A percentile compares a stretch with the other conserved stretches of the same genome.
phyloP scores from a whole-genome alignment of 37 sponge, comb jelly and placozoan genomes.

The Agelas oroides region DNA sequence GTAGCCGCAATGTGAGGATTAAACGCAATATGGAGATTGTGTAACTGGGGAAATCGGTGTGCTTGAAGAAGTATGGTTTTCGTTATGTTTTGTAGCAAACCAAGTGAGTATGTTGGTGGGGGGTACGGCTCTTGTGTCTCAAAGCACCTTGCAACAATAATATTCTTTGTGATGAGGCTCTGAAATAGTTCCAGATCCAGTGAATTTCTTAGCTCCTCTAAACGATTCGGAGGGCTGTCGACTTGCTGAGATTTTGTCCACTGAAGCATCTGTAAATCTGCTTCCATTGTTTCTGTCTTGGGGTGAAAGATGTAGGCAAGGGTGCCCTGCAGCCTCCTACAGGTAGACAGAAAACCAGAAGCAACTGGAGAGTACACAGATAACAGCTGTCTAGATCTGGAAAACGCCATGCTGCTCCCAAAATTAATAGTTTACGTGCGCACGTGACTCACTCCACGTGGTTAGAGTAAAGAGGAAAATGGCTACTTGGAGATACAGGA shows the following conservation, averaged over 20 bases:
- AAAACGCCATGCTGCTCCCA: not conserved
- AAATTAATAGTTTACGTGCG: not conserved
- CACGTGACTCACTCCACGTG: not conserved
- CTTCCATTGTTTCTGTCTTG: slow-evolving; percentile 49
- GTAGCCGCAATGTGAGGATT: slow-evolving; percentile 38
- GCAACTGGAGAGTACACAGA: too few species aligned
- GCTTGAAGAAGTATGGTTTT: slow-evolving; percentile 24
- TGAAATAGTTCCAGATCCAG: slow-evolving; percentile 23
- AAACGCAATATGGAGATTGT: slow-evolving; percentile 8
- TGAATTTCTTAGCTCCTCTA: not conserved
- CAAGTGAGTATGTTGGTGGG: slow-evolving; percentile 32
- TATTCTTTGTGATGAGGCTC: not conserved
- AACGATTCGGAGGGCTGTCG: slow-evolving; percentile 1
- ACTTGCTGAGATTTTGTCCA: slow-evolving; percentile 66
- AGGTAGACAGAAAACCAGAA: not conserved
- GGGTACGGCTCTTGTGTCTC: slow-evolving; percentile 46
- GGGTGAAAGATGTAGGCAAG: slow-evolving; percentile 50
- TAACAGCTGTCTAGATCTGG: too few species aligned
- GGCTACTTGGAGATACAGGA: too few species aligned
- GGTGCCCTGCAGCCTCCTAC: not conserved
- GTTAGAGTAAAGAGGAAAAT: too few species aligned
- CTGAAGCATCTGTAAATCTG: slow-evolving; percentile 50
- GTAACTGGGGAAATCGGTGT: slow-evolving; percentile 26
- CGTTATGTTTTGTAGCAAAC: slow-evolving; percentile 52
- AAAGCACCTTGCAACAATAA: slow-evolving; percentile 39